A percentile compares a stretch with the other conserved stretches of the same genome.
These are phyloP conservation scores for Indicator maculatus DNA, from an alignment of 2,113 vertebrate species.

Conservation along the genomic window DNA sequence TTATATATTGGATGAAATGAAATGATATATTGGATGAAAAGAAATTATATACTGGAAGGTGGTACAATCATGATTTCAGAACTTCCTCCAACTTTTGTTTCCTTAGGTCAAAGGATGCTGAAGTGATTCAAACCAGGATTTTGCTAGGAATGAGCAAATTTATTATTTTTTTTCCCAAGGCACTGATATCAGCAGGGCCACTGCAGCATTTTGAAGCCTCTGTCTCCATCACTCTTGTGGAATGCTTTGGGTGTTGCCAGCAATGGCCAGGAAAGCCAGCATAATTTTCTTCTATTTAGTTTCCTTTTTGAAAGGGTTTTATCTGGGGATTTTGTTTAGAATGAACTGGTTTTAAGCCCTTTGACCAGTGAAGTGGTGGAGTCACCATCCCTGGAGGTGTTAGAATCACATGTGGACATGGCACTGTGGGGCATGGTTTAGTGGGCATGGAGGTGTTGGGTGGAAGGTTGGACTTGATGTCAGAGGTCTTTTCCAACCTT, in stretches of 20 bases:
- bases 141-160: background rate
- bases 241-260: background rate
- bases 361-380: background rate
- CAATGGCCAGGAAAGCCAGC: background rate
- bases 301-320: background rate
- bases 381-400: too few relatives aligned
- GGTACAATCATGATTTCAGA: background rate
- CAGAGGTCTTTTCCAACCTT: background rate
- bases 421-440: too few relatives aligned
- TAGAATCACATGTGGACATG: too few relatives aligned
- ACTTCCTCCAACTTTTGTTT: background rate
- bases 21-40: too few relatives aligned
- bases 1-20: too few relatives aligned
- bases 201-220: background rate
- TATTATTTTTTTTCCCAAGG: background rate
- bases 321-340: background rate
- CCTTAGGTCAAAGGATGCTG: background rate
- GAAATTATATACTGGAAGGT: background rate
- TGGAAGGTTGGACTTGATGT: too few relatives aligned
- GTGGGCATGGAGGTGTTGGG: too few relatives aligned
- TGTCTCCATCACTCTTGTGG: accelerated
- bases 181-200: background rate
- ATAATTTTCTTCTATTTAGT: background rate
- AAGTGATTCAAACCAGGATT: background rate
- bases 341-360: background rate